Conservation (phyloP, 2,797 vertebrate genomes). For the Hafferia zeledoni region DNA sequence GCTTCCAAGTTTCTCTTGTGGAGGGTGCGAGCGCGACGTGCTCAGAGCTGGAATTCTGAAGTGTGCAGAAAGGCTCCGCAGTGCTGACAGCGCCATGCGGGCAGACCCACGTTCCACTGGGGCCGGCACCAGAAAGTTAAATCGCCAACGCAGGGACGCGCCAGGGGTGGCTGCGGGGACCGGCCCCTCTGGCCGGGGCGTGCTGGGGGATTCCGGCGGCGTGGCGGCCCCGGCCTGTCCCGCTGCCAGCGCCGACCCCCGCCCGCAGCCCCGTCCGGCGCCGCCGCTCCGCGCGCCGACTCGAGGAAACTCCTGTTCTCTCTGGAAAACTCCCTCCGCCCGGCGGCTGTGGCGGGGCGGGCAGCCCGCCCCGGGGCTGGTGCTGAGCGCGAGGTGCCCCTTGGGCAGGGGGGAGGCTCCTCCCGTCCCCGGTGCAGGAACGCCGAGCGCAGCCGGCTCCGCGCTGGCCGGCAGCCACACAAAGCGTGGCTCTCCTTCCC, state of each 20-base stretch:
- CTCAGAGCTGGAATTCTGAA: neutral
- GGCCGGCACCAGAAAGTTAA: neutral
- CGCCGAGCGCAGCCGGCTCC: neutral
- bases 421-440: neutral
- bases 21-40: neutral
- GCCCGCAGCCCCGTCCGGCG: no score
- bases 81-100: rapidly evolving
- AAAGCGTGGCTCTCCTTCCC: neutral
- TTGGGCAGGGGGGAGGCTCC: neutral
- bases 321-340: neutral
- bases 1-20: neutral
- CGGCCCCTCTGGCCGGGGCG: neutral
- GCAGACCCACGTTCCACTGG: rapidly evolving
- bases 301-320: rapidly evolving
- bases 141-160: rapidly evolving
- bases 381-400: neutral
- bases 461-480: conserved; percentile 34
- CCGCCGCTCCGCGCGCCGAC: no score
- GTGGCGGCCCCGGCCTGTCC: neutral
- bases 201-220: neutral
- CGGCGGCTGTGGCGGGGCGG: neutral
- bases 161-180: rapidly evolving
- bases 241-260: neutral
- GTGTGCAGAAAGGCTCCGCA: rapidly evolving
- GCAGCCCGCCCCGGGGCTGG: neutral